Evolutionary conservation across 2,113 vertebrate species (phyloP).

Genomic region (Corythornis vintsioides): DNA sequence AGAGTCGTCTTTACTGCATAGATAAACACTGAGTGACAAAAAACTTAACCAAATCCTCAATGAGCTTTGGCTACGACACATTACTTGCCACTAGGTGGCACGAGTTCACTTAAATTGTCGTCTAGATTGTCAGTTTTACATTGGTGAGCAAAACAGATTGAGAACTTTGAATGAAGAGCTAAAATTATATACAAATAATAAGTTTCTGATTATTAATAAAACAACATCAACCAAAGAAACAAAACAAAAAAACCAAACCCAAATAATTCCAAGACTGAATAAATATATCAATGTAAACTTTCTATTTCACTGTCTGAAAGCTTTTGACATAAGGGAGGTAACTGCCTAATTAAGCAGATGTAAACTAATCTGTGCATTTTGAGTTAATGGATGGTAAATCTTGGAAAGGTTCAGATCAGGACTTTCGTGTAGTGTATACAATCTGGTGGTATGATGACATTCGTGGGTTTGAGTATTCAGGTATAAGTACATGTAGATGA

Average conservation of each 20-base stretch:
- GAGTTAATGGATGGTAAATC: background rate
- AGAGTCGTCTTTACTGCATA: background rate
- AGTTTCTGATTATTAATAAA: background rate
- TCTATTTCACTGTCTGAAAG: background rate
- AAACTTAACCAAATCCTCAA: background rate
- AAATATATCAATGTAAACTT: rapidly evolving
- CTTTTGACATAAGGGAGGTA: background rate
- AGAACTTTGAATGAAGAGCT: background rate
- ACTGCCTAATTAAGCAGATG: background rate
- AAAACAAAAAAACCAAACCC: background rate
- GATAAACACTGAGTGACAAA: background rate
- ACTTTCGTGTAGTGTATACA: background rate
- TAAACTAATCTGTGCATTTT: background rate
- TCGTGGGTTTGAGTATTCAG: background rate
- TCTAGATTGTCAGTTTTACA: background rate
- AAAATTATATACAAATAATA: background rate
- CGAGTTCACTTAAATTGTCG: background rate
- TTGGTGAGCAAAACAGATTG: background rate
- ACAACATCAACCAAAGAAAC: too few species aligned
- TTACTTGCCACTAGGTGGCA: constrained; percentile 31
- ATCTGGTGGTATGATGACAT: background rate
- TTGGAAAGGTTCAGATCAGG: background rate
- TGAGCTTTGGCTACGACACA: background rate
- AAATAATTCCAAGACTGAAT: background rate
- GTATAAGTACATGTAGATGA: rapidly evolving